Percentiles rank a stretch among this genome's conserved stretches.
Conservation (phyloP, 2,888 invertebrate genomes). For the Cephus sareptanus region DNA sequence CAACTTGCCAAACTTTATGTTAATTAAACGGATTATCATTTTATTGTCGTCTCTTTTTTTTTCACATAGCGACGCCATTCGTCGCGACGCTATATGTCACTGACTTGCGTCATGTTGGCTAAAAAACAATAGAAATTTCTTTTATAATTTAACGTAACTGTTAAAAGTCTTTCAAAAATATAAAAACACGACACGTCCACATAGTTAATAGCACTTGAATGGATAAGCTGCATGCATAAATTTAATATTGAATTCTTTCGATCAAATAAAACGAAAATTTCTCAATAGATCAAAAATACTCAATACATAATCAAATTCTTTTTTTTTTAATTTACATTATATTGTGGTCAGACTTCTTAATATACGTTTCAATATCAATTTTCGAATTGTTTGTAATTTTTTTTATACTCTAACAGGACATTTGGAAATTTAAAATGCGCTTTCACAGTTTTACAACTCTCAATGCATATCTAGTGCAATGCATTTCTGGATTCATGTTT, state of each 20-base stretch:
- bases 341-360: too few relatives aligned
- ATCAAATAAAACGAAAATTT: neutral
- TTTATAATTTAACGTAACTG: neutral
- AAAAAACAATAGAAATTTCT: neutral
- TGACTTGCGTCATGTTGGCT: neutral
- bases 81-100: neutral
- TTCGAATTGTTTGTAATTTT: too few relatives aligned
- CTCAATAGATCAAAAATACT: neutral
- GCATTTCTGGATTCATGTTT: neutral
- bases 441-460: neutral
- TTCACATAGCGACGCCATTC: neutral
- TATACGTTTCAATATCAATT: too few relatives aligned
- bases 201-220: neutral
- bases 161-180: neutral
- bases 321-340: neutral
- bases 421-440: neutral
- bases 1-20: slow-evolving; percentile 60
- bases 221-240: neutral
- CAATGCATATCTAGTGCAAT: neutral
- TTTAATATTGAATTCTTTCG: neutral
- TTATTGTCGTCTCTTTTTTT: slow-evolving; percentile 15
- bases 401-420: too few relatives aligned
- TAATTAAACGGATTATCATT: slow-evolving; percentile 59
- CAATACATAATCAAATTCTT: neutral
- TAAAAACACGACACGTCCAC: neutral